phyloP scores from a whole-genome alignment of 92 coral and sea anemone genomes.

The Scolanthus callimorphus region DNA sequence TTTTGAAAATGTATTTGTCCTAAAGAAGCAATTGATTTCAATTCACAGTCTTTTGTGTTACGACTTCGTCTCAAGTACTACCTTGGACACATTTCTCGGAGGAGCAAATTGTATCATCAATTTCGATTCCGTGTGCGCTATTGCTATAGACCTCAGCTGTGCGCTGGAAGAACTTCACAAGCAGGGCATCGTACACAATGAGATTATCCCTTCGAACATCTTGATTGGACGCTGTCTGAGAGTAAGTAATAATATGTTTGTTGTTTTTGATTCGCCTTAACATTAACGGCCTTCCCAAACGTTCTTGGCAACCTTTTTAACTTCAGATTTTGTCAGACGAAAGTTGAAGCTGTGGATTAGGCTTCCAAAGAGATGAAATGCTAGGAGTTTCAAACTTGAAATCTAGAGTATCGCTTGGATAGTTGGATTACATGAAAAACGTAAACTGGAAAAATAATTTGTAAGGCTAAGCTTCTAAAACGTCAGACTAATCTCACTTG shows the following conservation, averaged over 20 bases:
- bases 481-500: too few species aligned
- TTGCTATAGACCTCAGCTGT: slow-evolving; percentile 30
- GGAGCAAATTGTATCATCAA: slow-evolving; percentile 18
- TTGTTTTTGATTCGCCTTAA: too few species aligned
- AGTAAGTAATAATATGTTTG: slow-evolving; percentile 1
- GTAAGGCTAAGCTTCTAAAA: too few species aligned
- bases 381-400: too few species aligned
- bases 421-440: too few species aligned
- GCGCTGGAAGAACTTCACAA: slow-evolving; percentile 31
- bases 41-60: slow-evolving; percentile 32
- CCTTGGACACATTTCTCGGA: slow-evolving; percentile 18
- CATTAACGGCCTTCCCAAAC: not conserved
- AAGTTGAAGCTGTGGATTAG: not conserved
- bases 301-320: not conserved
- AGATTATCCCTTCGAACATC: slow-evolving; percentile 32
- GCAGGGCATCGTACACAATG: slow-evolving; percentile 30
- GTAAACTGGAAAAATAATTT: too few species aligned
- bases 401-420: too few species aligned
- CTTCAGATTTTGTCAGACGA: too few species aligned
- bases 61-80: slow-evolving; percentile 41
- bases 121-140: slow-evolving; percentile 30
- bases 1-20: too few species aligned
- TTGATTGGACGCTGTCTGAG: slow-evolving; percentile 37
- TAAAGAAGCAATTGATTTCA: too few species aligned
- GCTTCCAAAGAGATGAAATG: not conserved